These are phyloP conservation scores for Napeogenes sylphis DNA, from an alignment of 2,888 invertebrate species.

Conservation along the genomic window DNA sequence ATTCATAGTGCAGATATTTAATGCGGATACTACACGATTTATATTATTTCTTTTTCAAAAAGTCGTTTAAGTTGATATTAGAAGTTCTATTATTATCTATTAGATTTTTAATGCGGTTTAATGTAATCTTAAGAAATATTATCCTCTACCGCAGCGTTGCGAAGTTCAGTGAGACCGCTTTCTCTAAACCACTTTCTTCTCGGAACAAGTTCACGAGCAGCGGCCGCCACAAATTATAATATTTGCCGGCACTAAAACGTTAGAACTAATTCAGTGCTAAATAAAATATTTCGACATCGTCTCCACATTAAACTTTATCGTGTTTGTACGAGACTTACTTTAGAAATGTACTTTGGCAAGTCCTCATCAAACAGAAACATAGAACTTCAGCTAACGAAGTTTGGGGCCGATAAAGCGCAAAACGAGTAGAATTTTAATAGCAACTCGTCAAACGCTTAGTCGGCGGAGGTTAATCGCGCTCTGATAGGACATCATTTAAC, in stretches of 20 bases:
- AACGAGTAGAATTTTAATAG: constrained; percentile 54
- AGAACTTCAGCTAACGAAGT: constrained; percentile 53
- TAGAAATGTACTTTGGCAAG: constrained; percentile 51
- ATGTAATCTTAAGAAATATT: not conserved
- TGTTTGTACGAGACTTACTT: constrained; percentile 50
- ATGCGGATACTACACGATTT: constrained; percentile 2
- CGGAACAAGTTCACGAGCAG: constrained; percentile 20
- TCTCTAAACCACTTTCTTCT: constrained; percentile 7
- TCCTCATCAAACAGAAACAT: constrained; percentile 58
- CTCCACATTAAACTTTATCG: constrained; percentile 47
- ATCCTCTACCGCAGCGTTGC: not conserved
- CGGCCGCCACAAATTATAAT: constrained; percentile 33
- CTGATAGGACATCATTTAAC: constrained; percentile 10
- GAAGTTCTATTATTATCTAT: too few species aligned
- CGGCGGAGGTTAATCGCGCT: constrained; percentile 39
- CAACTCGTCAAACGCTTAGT: constrained; percentile 38
- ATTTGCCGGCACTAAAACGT: constrained; percentile 36
- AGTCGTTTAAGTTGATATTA: not conserved
- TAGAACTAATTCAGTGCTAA: constrained; percentile 30
- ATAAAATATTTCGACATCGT: constrained; percentile 44
- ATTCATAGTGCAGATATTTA: constrained; percentile 6
- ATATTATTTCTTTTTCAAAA: not conserved
- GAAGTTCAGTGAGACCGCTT: too few species aligned
- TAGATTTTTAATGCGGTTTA: not conserved
- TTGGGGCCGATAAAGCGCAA: constrained; percentile 53